These are phyloP conservation scores for Epinephelus awoara DNA, from an alignment of 2,797 vertebrate species.

Conservation along the genomic window DNA sequence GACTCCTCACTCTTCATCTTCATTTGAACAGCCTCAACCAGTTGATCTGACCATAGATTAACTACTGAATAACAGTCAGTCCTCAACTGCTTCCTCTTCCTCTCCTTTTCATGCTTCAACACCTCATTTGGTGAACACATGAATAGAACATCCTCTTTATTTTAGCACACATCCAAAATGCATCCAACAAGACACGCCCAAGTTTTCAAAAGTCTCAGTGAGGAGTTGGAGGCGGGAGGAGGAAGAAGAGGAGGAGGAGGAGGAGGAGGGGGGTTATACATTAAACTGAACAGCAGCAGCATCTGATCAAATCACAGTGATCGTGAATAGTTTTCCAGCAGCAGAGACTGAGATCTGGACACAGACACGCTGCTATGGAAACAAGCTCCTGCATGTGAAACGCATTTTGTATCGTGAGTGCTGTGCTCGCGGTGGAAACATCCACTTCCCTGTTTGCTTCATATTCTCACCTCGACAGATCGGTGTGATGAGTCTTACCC, in stretches of 20 bases:
- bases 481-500: not conserved
- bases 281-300: constrained; percentile 33
- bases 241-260: constrained; percentile 17
- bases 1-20: not conserved
- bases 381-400: not conserved
- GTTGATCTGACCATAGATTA: not conserved
- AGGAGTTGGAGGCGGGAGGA: constrained; percentile 37
- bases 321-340: not conserved
- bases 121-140: not conserved
- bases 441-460: constrained; percentile 15
- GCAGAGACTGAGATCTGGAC: not conserved
- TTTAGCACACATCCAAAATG: not conserved
- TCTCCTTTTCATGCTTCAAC: not conserved
- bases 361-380: not conserved
- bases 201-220: constrained; percentile 55
- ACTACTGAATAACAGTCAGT: not conserved
- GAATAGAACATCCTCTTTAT: constrained; percentile 31
- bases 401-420: not conserved
- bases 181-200: constrained; percentile 51
- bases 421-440: constrained; percentile 5
- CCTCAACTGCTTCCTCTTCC: constrained; percentile 24
- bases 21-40: not conserved
- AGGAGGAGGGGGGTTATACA: not conserved
- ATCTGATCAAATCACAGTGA: not conserved
- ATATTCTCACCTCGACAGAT: constrained; percentile 58